phyloP scores from a whole-genome alignment of 2,113 vertebrate species.

The Aix galericulata region DNA sequence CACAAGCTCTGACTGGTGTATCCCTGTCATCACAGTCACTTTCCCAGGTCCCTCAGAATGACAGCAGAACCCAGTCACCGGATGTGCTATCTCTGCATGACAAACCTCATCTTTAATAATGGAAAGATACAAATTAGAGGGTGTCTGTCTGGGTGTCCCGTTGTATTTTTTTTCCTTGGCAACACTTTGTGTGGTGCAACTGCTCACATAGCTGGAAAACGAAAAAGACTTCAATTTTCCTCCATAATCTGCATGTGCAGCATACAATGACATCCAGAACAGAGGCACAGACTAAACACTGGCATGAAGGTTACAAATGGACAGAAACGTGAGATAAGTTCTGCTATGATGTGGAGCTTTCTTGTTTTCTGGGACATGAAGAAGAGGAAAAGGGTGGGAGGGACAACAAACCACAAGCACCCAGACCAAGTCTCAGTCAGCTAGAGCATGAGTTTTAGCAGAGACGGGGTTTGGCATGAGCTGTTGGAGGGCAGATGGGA shows the following conservation, averaged over 20 bases:
- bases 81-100: neutral
- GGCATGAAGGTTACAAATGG: fast-evolving
- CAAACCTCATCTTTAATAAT: neutral
- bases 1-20: neutral
- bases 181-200: neutral
- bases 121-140: neutral
- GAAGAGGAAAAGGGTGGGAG: neutral
- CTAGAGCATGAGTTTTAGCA: neutral
- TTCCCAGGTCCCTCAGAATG: neutral
- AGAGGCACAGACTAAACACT: neutral
- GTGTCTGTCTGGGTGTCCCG: neutral
- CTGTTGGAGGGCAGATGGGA: neutral
- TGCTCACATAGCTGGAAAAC: neutral
- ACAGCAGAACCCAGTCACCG: neutral
- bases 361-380: neutral
- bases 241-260: neutral
- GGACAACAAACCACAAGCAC: neutral
- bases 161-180: neutral
- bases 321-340: neutral
- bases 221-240: neutral
- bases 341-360: neutral
- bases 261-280: neutral
- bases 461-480: neutral
- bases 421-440: neutral
- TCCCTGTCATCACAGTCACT: neutral